Evolutionary conservation across 2,113 vertebrate species (phyloP), one percentile per base, ranked within the genome.

Genomic region (Scophthalmus maximus): DNA sequence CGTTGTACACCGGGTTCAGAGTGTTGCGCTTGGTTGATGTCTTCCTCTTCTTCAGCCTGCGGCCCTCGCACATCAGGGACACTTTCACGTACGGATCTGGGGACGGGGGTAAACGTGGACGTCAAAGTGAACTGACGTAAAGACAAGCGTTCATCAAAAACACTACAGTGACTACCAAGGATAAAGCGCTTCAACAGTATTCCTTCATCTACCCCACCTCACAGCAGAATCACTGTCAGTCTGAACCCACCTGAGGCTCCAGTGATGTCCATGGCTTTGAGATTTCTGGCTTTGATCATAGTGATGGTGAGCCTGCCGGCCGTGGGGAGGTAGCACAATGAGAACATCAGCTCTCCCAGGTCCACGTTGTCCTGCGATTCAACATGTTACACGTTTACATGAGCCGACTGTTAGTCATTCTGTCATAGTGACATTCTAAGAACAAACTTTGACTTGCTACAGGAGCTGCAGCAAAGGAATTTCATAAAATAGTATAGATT

Each of bases 241-340:
- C 25, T 23, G 26, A 32, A 53, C 85, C 47, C 77, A 94, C 93
- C 89, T 87, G 98, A 99, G 83, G 97, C 97, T 92, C 97, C 98
- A 4, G 98, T 99, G 91, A 99, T 98, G 92, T 99, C 98, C 98
- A 99, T 99, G 85, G 98, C 98, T 91, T 99, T 99, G 81, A 99
- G 94, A 83, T 99, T 99, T 88, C 98, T 95, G 84, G 97, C 97
- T 93, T 99, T 99, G 93, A 99, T 98, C 89, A 99, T 95, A 20
- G 97, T 99, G 87, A 99, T 97, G 68, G 98, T 99, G 81, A 99
- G 94, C 84, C 97, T 95, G 68, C 97, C 98, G 52, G 98, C 98
- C 51, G 97, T 98, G 68, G 98, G 98, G 80, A 99, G 97, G 87
- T 98, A 99, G 87, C 98, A 99, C 90, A 99, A 93, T 2, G 98